Evolutionary conservation across 2,888 invertebrate species (phyloP), one percentile per base, ranked within the genome.

Genomic region (Tenthredo notha): DNA sequence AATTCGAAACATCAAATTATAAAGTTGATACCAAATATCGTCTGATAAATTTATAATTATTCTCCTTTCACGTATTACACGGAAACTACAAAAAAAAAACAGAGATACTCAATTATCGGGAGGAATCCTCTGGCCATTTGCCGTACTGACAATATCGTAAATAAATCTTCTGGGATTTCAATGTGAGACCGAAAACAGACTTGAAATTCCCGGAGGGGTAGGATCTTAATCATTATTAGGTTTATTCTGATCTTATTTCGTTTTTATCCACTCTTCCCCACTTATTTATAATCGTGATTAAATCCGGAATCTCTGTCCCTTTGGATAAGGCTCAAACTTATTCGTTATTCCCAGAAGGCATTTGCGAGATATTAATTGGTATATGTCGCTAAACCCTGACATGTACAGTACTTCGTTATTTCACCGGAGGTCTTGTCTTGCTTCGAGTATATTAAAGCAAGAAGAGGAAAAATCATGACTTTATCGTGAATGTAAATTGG

Each of bases 211-310:
- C 54, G 2, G n/a, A 58, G 78, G 78, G 78, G 9, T 12, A 15
- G 33, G 18, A 33, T 58, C 78, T 78, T 54, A 37, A 54, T 78
- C 78, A 78, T 78, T 58, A 78, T 54, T 29, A 78, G 54, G 33
- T 78, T 78, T 78, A 54, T 78, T 58, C 78, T 78, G 78, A 78
- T 78, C 25, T 78, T 78, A 18, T 33, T 78, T 10, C 78, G n/a
- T n/a, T 47, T 58, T 37, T 78, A n/a, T 47, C n/a, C 78, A 78
- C 18, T 33, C 33, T 58, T 33, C 21, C 18, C 33, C 54, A 33
- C 54, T 78, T 21, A 58, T 78, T 78, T 78, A 58, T 37, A 78
- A 78, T 54, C 54, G 25, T 58, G 37, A 78, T 78, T 78, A 18
- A 54, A 47, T 75, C 50, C 9, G 43, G 15, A 21, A 15, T 78